These are phyloP conservation scores for Pantelozetes paolii DNA, from an alignment of 2,888 invertebrate genomes.

Conservation along the genomic window DNA sequence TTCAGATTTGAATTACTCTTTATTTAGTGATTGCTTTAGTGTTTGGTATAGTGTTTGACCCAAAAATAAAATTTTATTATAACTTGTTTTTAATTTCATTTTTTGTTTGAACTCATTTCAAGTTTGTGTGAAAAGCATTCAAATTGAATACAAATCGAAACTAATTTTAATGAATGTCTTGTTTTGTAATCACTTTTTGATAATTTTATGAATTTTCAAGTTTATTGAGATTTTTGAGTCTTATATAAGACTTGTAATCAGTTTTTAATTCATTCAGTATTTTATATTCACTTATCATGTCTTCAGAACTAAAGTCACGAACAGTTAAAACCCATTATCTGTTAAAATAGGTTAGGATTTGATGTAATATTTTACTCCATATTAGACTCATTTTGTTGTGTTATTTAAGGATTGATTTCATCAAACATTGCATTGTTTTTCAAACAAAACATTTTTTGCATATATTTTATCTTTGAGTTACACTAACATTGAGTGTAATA, in stretches of 20 bases:
- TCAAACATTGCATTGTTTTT: background rate
- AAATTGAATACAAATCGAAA: no score
- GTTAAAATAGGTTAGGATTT: background rate
- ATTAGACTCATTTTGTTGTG: background rate
- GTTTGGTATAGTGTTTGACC: background rate
- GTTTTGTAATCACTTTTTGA: no score
- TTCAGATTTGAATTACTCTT: background rate
- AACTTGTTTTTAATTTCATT: background rate
- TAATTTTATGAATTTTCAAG: no score
- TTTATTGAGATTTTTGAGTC: no score
- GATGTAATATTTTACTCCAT: background rate
- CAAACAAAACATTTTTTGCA: background rate
- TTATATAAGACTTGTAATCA: no score
- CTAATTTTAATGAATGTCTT: no score
- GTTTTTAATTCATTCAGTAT: no score
- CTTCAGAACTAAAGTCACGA: no score
- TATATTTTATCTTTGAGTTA: slow-evolving; percentile 6
- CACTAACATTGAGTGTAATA: slow-evolving; percentile 26
- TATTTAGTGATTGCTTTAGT: no score
- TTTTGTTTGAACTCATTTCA: background rate
- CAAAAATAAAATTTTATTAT: background rate
- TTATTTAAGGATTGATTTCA: background rate
- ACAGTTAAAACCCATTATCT: background rate
- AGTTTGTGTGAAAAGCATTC: no score
- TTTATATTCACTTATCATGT: no score